Percentiles rank a stretch among this genome's conserved stretches.
Evolutionary conservation across 2,797 vertebrate genomes (phyloP).

Genomic region (Rachycentron canadum): DNA sequence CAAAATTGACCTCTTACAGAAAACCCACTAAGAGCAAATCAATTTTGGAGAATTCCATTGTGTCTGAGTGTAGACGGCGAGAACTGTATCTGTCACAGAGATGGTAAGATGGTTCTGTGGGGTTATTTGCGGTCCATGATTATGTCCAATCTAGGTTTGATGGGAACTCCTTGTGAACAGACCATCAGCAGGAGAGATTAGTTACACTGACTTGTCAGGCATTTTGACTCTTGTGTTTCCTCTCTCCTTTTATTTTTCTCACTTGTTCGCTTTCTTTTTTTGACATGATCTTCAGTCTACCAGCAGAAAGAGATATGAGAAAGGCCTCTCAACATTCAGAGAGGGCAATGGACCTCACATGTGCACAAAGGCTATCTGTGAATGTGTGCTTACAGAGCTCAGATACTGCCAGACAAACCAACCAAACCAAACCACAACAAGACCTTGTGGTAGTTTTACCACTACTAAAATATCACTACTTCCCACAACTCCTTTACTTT

Average conservation of each 20-base stretch:
- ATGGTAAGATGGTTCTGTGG: slow-evolving; percentile 19
- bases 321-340: background rate
- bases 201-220: background rate
- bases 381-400: slow-evolving; percentile 13
- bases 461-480: no score
- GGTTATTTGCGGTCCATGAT: slow-evolving; percentile 60
- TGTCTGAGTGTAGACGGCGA: slow-evolving; percentile 37
- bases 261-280: slow-evolving; percentile 7
- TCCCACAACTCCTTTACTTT: background rate
- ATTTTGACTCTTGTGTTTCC: slow-evolving; percentile 23
- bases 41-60: slow-evolving; percentile 56
- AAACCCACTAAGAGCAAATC: slow-evolving; percentile 66
- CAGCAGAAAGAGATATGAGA: slow-evolving; percentile 2
- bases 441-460: no score
- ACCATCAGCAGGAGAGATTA: slow-evolving; percentile 44
- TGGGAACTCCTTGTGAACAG: slow-evolving; percentile 49
- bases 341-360: background rate
- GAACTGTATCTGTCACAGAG: slow-evolving; percentile 18
- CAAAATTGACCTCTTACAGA: slow-evolving; percentile 65
- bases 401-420: slow-evolving; percentile 14
- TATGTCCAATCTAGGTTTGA: slow-evolving; percentile 62
- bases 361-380: slow-evolving; percentile 24
- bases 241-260: background rate
- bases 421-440: background rate
- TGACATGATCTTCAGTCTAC: slow-evolving; percentile 5